Evolutionary conservation across 2,797 vertebrate genomes (phyloP), one percentile per base, ranked within the genome.

Genomic region (Hapalemur alaotrensis): DNA sequence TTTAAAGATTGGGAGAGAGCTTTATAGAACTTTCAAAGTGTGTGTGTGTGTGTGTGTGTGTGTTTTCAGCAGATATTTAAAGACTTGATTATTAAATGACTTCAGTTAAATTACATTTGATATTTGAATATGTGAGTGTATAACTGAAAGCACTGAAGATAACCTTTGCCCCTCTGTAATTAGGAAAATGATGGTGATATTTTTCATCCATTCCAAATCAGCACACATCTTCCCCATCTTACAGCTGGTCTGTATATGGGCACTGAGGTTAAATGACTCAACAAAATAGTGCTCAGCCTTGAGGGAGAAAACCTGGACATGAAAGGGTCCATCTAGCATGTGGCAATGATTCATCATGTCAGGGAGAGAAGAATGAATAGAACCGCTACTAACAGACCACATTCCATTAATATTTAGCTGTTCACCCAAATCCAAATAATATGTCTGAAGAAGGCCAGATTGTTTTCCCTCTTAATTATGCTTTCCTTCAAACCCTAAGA

Each of bases 41-140:
- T 67, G 83, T 50, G 14, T 15, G 48, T 14, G 4, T 52, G 6
- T 54, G 22, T 43, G 41, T 41, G 41, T 41, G 41, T 41, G 41
- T 43, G 8, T 43, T 43, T 97, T 97, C 91, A 98, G 97, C 93
- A 92, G 13, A 48, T 61, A 94, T 15, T 96, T 97, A 98, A 98
- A 98, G 97, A 96, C 94, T 95, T 97, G 81, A 32, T 95, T 95
- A 85, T 92, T 76, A 84, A 82, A 95, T 85, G 79, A 97, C 93
- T 97, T 98, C 87, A 81, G 79, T 54, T 93, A 93, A 94, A 93
- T 97, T 48, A 22, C n/a, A 54, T 93, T 98, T 98, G 93, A 96
- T 72, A 88, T 46, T 94, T 95, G 92, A 91, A 59, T 87, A 50
- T 8, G 30, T 69, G 48, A n/a, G 65, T 75, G n/a, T 32, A 43